Evolutionary conservation across 92 coral and sea anemone genomes (phyloP), one percentile per base, ranked within the genome.

Genomic region (Nematostella vectensis): DNA sequence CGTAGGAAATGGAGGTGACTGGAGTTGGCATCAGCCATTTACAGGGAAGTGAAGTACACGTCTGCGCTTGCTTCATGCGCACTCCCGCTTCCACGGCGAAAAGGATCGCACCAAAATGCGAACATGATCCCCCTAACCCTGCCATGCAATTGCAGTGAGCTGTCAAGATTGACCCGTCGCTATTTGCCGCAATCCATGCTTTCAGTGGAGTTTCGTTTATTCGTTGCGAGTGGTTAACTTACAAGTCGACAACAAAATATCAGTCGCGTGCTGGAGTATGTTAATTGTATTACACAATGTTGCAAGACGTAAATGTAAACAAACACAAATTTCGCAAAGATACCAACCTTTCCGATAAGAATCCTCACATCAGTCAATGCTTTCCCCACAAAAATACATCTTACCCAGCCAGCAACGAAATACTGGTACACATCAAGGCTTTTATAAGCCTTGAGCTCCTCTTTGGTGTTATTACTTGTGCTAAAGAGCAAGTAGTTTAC

Each of bases 371-470:
- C 9, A 10, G 2, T 3, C 1, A 75, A 52, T 1, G 77, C 77
- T 55, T 63, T 77, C 28, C 83, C 78, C 6, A 70, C 73, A 44
- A 69, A 70, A 12, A 70, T 31, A 50, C 50, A 18, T 63, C 76
- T 61, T 13, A 73, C 76, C 81, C 80, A 67, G 15, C 80, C 75
- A 66, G 86, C 80, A 21, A 79, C 68, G 38, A 79, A 79, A 39
- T 31, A 59, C 42, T 79, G 85, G 36, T 77, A 70, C 4, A 78
- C 54, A 26, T 77, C 49, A 9, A 77, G 68, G 54, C 78, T 77
- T 69, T 77, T 70, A 40, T 71, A 77, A 22, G 78, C 83, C 39
- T 77, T 77, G 4, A 77, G 29, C 54, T 77, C 72, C 55, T 77
- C 83, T 54, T 77, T 77, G n/a, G 73, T 62, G 27, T 4, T 62